Evolutionary conservation across 2,888 invertebrate species (phyloP), one percentile per base, ranked within the genome.

Genomic region (Oconnorella tubifera): DNA sequence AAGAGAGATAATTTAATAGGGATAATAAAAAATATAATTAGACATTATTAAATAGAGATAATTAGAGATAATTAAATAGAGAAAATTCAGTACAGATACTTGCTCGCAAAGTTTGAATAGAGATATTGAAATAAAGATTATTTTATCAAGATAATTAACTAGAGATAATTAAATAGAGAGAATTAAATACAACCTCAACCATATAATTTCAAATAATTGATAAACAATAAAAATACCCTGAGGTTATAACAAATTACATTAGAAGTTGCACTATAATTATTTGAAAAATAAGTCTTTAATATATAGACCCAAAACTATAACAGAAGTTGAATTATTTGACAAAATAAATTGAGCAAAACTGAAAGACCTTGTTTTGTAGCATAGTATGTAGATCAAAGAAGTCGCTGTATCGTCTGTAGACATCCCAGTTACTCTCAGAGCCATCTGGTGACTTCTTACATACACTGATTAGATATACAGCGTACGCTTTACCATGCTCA

Each of bases 351-450:
- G 40, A 40, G 40, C 10, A n/a, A n/a, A n/a, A n/a, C n/a, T n/a
- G n/a, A 40, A 23, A 40, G 2, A 84, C 84, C 80, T 83, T 83
- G 74, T 83, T 78, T 77, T 90, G 89, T 56, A 94, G 86, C 76
- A 89, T 88, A 70, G 88, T 87, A 79, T 94, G 89, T 25, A 97
- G 85, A 77, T 93, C 92, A 77, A 94, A 88, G 82, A 97, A 97
- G 82, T 96, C 95, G 27, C 93, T 94, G 80, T 95, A 97, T 75
- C 96, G 83, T 73, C 96, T 85, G 75, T 93, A 92, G 66, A 95
- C 90, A 77, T 93, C 92, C 92, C 94, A 95, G 68, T 89, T 87
- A 74, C 90, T 90, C 72, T 87, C 85, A 28, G 75, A 72, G 14
- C 77, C 77, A 58, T 80, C 76, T 3, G 71, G 74, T n/a, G 78